phyloP scores from a whole-genome alignment of 1,140 invertebrate species.

The Dolichoris vasculosae region DNA sequence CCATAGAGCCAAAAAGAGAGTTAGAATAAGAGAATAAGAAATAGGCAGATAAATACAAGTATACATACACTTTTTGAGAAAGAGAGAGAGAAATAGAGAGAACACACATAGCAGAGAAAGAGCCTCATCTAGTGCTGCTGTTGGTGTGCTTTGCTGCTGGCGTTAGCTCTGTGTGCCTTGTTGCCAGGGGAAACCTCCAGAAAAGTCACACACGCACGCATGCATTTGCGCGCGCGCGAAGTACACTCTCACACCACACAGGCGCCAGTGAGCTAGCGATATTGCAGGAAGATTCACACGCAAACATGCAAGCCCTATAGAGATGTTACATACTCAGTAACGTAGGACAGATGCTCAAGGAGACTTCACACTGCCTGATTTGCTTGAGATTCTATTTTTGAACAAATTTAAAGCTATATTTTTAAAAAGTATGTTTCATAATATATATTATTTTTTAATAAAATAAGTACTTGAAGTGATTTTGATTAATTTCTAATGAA shows the following conservation, averaged over 20 bases:
- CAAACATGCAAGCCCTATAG: slow-evolving; percentile 12
- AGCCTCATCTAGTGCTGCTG: neutral
- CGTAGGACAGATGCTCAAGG: slow-evolving; percentile 31
- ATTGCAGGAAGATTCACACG: slow-evolving; percentile 59
- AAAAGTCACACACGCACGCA: slow-evolving; percentile 70
- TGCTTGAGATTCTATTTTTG: neutral
- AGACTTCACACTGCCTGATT: slow-evolving; percentile 4
- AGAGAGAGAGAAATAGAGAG: neutral
- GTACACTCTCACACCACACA: neutral
- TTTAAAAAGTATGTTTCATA: neutral
- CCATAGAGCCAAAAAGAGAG: neutral
- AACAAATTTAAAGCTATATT: neutral
- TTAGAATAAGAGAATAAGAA: neutral
- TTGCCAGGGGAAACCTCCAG: slow-evolving; percentile 75
- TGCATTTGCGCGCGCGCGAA: slow-evolving; percentile 41
- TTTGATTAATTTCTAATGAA: neutral
- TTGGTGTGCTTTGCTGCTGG: slow-evolving; percentile 5
- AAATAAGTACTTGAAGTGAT: neutral
- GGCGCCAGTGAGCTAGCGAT: neutral
- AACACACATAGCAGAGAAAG: neutral
- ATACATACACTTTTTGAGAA: neutral
- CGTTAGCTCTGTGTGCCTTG: slow-evolving; percentile 55
- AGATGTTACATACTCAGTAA: slow-evolving; percentile 51
- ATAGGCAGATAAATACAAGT: neutral
- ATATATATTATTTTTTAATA: neutral